Evolutionary conservation across 2,888 invertebrate genomes (phyloP).

Genomic region (Alloplasta piceator): DNA sequence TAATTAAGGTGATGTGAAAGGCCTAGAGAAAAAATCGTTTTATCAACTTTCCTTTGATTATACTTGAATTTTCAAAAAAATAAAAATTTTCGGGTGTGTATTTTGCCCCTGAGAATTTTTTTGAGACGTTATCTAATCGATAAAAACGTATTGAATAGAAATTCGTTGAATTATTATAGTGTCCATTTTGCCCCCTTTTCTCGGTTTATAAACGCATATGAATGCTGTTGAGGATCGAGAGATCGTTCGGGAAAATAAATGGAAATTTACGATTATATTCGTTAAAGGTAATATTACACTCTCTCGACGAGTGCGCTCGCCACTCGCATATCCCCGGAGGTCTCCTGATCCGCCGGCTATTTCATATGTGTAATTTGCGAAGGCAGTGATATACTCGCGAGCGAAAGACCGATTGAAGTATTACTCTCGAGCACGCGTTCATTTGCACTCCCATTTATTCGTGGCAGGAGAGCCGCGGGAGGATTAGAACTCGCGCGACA

Average conservation of each 20-base stretch:
- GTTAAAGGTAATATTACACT: conserved; percentile 54
- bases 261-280: conserved; percentile 66
- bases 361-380: conserved; percentile 53
- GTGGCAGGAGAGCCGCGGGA: conserved; percentile 54
- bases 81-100: no score
- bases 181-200: no score
- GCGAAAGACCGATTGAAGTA: conserved; percentile 61
- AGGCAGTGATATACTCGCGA: conserved; percentile 43
- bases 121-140: no score
- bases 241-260: conserved; percentile 61
- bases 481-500: conserved; percentile 60
- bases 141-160: no score
- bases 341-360: conserved; percentile 41
- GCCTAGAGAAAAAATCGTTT: no score
- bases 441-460: conserved; percentile 67
- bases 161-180: no score
- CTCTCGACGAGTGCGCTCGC: conserved; percentile 28
- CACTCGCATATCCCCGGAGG: conserved; percentile 38
- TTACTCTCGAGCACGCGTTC: conserved; percentile 63
- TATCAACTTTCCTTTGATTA: no score
- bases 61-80: no score
- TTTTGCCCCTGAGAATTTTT: no score
- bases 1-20: no score
- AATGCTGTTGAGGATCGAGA: conserved; percentile 49
- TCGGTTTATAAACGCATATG: not conserved